Conservation (phyloP, 2,797 vertebrate genomes). For the Uromys caudimaculatus region DNA sequence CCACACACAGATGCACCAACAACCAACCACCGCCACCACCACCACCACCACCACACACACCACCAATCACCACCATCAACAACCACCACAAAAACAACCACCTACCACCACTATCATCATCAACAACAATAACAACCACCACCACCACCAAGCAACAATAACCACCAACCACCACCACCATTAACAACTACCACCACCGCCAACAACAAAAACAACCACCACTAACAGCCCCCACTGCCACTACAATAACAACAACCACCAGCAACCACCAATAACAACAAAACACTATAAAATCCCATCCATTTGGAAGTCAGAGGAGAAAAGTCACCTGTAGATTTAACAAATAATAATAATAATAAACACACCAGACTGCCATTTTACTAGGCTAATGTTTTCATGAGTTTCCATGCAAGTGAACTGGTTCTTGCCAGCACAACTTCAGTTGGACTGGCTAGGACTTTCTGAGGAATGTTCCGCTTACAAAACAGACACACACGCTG, state of each 20-base stretch:
- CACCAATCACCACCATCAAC: not conserved
- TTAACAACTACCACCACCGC: too few species aligned
- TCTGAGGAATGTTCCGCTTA: not conserved
- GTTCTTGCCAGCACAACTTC: not conserved
- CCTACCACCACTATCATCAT: too few species aligned
- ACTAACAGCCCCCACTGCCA: not conserved
- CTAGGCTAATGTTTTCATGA: not conserved
- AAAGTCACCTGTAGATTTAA: not conserved
- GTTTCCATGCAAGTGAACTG: not conserved
- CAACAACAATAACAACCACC: not conserved
- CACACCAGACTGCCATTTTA: not conserved
- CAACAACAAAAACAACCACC: not conserved
- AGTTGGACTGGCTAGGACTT: not conserved
- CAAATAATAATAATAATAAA: too few species aligned
- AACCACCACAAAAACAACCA: not conserved
- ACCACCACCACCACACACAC: not conserved
- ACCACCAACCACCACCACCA: too few species aligned
- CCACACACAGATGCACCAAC: not conserved
- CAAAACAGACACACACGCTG: not conserved
- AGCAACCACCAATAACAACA: not conserved
- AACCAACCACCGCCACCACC: not conserved
- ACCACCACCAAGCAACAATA: not conserved
- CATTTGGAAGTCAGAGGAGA: conserved; percentile 23
- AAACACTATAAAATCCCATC: not conserved
- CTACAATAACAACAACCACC: not conserved